A percentile compares a stretch with the other conserved stretches of the same genome.
Conservation (phyloP, 1,140 invertebrate genomes). For the Cephus cinctus region DNA sequence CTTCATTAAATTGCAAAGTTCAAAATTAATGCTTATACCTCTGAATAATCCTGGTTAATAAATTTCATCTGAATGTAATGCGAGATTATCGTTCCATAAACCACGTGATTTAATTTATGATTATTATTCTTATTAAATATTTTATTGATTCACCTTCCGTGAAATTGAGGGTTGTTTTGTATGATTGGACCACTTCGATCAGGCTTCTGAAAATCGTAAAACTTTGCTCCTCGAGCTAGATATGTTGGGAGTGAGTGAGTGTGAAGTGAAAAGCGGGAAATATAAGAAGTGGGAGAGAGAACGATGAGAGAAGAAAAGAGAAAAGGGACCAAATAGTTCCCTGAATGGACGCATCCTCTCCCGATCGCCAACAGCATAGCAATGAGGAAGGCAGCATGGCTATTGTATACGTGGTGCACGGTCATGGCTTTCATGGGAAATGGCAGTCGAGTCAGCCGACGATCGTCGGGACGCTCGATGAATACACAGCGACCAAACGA, state of each 20-base stretch:
- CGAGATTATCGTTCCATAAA: no score
- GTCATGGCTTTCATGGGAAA: background rate
- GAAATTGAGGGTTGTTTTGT: constrained; percentile 3
- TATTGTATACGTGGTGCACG: background rate
- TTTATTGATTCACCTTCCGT: constrained; percentile 5
- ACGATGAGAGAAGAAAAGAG: constrained; percentile 1
- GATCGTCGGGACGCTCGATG: constrained; percentile 5
- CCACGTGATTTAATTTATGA: no score
- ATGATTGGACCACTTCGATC: constrained; percentile 22
- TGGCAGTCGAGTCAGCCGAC: constrained; percentile 1
- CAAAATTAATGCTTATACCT: no score
- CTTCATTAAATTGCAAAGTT: background rate
- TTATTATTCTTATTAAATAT: constrained; percentile 30
- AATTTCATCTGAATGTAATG: no score
- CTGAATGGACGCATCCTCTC: constrained; percentile 31
- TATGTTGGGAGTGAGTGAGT: no score
- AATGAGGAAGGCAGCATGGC: constrained; percentile 22
- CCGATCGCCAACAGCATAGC: constrained; percentile 32
- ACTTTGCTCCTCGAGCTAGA: constrained; percentile 8
- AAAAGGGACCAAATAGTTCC: constrained; percentile 24
- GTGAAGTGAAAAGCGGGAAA: background rate
- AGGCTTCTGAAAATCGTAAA: background rate
- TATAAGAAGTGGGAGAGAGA: constrained; percentile 3
- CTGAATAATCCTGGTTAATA: no score
- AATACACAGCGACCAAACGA: background rate